A percentile compares a stretch with the other conserved stretches of the same genome.
Evolutionary conservation across 2,113 vertebrate species (phyloP).

Genomic region (Forbesichthys agassizii): DNA sequence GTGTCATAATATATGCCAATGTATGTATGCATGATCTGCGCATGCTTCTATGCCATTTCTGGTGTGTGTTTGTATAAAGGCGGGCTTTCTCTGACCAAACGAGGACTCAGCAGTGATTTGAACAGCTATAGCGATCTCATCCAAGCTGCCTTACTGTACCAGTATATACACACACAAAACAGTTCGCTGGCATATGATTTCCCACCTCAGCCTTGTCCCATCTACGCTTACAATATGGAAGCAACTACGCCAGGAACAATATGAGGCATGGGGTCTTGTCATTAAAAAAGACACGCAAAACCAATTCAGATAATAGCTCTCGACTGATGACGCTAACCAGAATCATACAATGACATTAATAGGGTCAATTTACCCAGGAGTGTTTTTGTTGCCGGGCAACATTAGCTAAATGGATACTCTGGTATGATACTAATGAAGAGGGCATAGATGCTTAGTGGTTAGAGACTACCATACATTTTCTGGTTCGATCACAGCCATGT

Average conservation of each 20-base stretch:
- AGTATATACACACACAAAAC: not conserved
- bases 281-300: not conserved
- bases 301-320: constrained; percentile 2
- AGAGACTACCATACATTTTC: too few species aligned
- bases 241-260: not conserved
- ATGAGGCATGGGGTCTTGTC: not conserved
- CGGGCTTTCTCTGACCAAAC: not conserved
- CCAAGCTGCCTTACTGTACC: not conserved
- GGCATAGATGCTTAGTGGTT: too few species aligned
- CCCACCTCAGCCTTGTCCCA: not conserved
- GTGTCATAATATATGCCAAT: too few species aligned
- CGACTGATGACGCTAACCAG: not conserved
- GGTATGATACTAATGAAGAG: not conserved
- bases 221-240: not conserved
- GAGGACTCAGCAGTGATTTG: constrained; percentile 4
- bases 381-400: constrained; percentile 2
- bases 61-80: not conserved
- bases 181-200: not conserved
- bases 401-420: not conserved
- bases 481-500: too few species aligned
- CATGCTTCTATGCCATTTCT: too few species aligned
- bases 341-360: not conserved
- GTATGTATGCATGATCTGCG: too few species aligned
- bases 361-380: not conserved
- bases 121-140: not conserved